Percentiles rank a stretch among this genome's conserved stretches.
Conservation (phyloP, 2,888 invertebrate species). For the Taphrorychus bicolor region DNA sequence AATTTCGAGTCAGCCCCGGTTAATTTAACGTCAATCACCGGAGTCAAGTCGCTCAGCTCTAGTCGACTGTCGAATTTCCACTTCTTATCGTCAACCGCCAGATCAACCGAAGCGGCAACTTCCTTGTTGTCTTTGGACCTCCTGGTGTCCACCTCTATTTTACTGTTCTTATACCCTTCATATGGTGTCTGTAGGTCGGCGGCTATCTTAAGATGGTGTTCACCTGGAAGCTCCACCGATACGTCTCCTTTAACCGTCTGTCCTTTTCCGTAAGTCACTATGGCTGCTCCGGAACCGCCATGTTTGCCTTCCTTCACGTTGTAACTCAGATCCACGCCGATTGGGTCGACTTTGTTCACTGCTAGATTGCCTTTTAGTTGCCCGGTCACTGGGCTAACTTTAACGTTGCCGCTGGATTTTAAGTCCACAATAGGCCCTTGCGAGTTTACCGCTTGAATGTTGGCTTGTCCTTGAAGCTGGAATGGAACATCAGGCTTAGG, state of each 20-base stretch:
- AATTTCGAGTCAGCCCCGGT: slow-evolving; percentile 62
- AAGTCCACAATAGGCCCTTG: slow-evolving; percentile 66
- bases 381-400: slow-evolving; percentile 70
- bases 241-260: slow-evolving; percentile 58
- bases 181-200: slow-evolving; percentile 60
- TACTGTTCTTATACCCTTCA: slow-evolving; percentile 55
- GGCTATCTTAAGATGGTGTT: slow-evolving; percentile 59
- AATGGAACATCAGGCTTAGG: slow-evolving; percentile 49
- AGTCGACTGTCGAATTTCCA: slow-evolving; percentile 65
- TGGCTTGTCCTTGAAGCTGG: slow-evolving; percentile 46
- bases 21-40: slow-evolving; percentile 65
- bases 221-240: slow-evolving; percentile 37
- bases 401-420: slow-evolving; percentile 69
- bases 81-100: slow-evolving; percentile 66
- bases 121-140: slow-evolving; percentile 49
- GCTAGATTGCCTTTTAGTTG: slow-evolving; percentile 53
- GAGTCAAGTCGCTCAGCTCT: slow-evolving; percentile 64
- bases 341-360: slow-evolving; percentile 58
- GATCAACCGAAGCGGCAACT: slow-evolving; percentile 56
- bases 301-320: slow-evolving; percentile 45
- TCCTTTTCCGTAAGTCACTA: slow-evolving; percentile 53
- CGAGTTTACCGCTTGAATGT: slow-evolving; percentile 56
- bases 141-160: slow-evolving; percentile 57
- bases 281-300: slow-evolving; percentile 48
- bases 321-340: slow-evolving; percentile 56